A percentile compares a stretch with the other conserved stretches of the same genome.
Conservation (phyloP, 2,888 invertebrate species). For the Heliconius ethilla region DNA sequence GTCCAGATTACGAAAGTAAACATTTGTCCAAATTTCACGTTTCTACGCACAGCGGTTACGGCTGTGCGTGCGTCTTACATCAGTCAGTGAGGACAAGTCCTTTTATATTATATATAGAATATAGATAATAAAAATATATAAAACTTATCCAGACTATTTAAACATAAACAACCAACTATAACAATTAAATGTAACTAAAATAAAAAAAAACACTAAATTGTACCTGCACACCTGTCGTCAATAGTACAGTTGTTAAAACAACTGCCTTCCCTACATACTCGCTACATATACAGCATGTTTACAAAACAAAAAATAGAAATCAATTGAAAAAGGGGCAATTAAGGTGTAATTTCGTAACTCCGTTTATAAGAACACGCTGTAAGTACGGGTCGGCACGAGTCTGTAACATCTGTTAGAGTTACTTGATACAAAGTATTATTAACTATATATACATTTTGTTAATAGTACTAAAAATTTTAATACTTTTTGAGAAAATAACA, state of each 20-base stretch:
- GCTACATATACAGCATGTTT: slow-evolving; percentile 41
- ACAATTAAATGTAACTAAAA: too few species aligned
- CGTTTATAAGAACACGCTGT: slow-evolving; percentile 51
- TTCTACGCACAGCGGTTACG: too few species aligned
- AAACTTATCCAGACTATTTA: too few species aligned
- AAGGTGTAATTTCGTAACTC: slow-evolving; percentile 53
- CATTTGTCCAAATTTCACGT: too few species aligned
- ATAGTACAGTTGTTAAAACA: slow-evolving; percentile 21
- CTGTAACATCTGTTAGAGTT: slow-evolving; percentile 53
- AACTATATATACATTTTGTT: too few species aligned
- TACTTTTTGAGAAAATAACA: not conserved
- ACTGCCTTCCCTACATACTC: slow-evolving; percentile 29
- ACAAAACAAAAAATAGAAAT: slow-evolving; percentile 44
- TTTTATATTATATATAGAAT: too few species aligned
- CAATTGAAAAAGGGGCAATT: slow-evolving; percentile 52
- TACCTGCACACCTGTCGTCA: slow-evolving; percentile 37
- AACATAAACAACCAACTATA: not conserved
- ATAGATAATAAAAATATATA: too few species aligned
- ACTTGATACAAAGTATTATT: not conserved
- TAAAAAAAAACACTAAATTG: slow-evolving; percentile 29
- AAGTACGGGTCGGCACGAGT: slow-evolving; percentile 65
- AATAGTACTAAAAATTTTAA: not conserved
- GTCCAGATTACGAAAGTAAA: too few species aligned
- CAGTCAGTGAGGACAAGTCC: too few species aligned
- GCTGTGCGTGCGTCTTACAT: too few species aligned